A percentile compares a stretch with the other conserved stretches of the same genome.
Conservation (phyloP, 1,140 invertebrate species). For the Micrasema minimum region DNA sequence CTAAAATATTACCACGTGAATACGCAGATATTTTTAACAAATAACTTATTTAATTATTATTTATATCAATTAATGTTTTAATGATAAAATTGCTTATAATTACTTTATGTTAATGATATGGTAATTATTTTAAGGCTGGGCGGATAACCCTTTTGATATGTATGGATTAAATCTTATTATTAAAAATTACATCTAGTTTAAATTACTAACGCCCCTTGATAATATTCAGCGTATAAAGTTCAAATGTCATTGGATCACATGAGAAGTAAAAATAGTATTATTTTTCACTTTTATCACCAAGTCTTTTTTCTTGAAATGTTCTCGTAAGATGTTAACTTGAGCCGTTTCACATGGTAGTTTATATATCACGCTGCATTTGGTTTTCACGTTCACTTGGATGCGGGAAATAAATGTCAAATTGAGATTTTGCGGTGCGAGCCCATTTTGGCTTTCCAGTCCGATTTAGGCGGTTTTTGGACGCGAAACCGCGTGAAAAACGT, state of each 20-base stretch:
- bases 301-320: background rate
- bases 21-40: slow-evolving; percentile 3
- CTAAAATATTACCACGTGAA: background rate
- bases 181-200: slow-evolving; percentile 29
- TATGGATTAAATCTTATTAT: slow-evolving; percentile 32
- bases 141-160: slow-evolving; percentile 46
- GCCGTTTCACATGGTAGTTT: background rate
- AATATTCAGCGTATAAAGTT: slow-evolving; percentile 1
- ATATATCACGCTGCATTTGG: background rate
- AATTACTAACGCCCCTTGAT: slow-evolving; percentile 1
- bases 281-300: background rate
- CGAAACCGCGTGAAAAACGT: background rate
- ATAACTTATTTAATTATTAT: no score
- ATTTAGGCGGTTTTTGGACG: background rate
- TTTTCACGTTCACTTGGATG: background rate
- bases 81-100: no score
- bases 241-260: slow-evolving; percentile 29
- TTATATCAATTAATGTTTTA: no score
- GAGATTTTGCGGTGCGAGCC: slow-evolving; percentile 5
- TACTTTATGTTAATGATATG: background rate
- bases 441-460: slow-evolving; percentile 1
- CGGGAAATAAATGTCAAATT: slow-evolving; percentile 33
- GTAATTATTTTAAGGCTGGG: slow-evolving; percentile 41
- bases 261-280: background rate
- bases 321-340: background rate